These are phyloP conservation scores for Sylvia atricapilla DNA, from an alignment of 2,113 vertebrate genomes.

Conservation along the genomic window DNA sequence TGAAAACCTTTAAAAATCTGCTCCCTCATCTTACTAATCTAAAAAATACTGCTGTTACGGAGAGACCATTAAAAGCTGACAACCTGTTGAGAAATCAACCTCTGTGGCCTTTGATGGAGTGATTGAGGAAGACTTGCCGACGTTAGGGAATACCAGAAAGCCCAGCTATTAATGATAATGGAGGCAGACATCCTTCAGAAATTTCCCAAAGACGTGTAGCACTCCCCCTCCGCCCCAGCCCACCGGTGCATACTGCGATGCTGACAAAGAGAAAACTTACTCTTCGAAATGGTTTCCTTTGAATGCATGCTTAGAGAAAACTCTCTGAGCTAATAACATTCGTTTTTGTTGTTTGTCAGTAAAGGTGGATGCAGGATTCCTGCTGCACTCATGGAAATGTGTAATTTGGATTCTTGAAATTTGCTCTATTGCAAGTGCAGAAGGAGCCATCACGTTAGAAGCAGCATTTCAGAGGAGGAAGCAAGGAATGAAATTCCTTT, in stretches of 20 bases:
- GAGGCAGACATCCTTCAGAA: not conserved
- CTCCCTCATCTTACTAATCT: not conserved
- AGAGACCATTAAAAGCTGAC: not conserved
- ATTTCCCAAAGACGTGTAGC: not conserved
- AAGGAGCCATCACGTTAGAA: not conserved
- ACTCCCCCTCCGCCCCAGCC: not conserved
- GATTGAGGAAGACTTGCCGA: not conserved
- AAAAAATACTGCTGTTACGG: not conserved
- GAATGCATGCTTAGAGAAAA: not conserved
- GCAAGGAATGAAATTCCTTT: not conserved
- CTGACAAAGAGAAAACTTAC: not conserved
- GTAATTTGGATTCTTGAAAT: not conserved
- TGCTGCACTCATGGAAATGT: fast-evolving
- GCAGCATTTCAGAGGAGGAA: not conserved
- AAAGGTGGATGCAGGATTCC: not conserved
- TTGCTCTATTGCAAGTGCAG: not conserved
- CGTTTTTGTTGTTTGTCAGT: not conserved
- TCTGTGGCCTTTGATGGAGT: not conserved
- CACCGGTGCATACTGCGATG: not conserved
- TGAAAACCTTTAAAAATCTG: not conserved
- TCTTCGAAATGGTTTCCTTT: not conserved
- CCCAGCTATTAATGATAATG: not conserved
- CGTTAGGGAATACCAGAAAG: not conserved
- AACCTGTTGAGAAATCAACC: not conserved
- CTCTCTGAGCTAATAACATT: not conserved